Evolutionary conservation across 2,113 vertebrate species (phyloP).

Genomic region (Murina feae): DNA sequence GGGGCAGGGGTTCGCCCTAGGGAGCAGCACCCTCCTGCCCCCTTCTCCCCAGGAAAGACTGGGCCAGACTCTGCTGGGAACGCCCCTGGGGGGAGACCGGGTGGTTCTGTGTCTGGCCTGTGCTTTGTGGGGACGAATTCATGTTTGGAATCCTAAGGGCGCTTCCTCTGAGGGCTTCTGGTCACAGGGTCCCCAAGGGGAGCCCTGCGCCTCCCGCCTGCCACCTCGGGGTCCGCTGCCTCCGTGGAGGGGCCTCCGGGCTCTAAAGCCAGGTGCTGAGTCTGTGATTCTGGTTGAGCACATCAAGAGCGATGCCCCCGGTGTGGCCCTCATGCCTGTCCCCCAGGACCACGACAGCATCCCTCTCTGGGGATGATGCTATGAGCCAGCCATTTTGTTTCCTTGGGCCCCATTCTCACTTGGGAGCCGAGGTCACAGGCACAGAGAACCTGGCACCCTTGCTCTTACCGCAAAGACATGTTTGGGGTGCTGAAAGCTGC

Average conservation of each 20-base stretch:
- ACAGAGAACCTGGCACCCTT: not conserved
- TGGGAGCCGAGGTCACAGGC: not conserved
- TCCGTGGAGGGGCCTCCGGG: not conserved
- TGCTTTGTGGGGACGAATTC: not conserved
- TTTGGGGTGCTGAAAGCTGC: no score
- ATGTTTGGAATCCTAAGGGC: not conserved
- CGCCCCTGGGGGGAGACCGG: accelerated
- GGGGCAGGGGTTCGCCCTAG: not conserved
- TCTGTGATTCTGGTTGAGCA: not conserved
- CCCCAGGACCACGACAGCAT: accelerated
- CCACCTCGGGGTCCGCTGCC: not conserved
- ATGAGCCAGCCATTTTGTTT: not conserved
- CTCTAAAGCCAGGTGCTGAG: not conserved
- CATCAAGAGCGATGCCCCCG: no score
- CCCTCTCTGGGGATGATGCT: not conserved
- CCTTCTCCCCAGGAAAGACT: not conserved
- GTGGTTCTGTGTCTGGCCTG: not conserved
- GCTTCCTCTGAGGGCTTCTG: not conserved
- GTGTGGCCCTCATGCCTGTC: not conserved
- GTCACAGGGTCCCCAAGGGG: not conserved
- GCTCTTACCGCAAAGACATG: accelerated
- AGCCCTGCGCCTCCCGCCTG: not conserved
- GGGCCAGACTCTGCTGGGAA: not conserved
- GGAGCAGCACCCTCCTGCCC: not conserved
- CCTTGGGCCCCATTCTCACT: not conserved